Conservation (phyloP, 2,797 vertebrate species). For the Crocidura indochinensis region DNA sequence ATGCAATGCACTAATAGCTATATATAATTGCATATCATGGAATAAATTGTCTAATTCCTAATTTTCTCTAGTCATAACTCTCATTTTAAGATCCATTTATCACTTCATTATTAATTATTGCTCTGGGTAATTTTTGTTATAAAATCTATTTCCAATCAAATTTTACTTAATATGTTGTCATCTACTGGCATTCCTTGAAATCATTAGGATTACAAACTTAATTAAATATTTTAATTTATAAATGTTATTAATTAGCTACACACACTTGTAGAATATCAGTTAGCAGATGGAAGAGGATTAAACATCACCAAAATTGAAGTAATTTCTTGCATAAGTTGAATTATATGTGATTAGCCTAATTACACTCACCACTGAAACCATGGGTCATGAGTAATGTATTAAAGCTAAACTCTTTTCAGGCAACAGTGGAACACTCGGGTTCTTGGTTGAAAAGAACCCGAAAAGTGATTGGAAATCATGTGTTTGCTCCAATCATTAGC, state of each 20-base stretch:
- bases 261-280: not conserved
- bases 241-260: slow-evolving; percentile 12
- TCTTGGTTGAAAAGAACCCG: slow-evolving; percentile 78
- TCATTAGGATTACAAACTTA: not conserved
- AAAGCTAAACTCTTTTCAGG: slow-evolving; percentile 66
- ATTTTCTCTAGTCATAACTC: not conserved
- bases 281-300: not conserved
- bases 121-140: slow-evolving; percentile 20
- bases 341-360: slow-evolving; percentile 25
- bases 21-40: not conserved
- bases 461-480: slow-evolving; percentile 79
- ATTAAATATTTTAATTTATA: slow-evolving; percentile 30
- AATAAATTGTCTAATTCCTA: not conserved
- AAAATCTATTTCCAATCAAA: not conserved
- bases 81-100: not conserved
- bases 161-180: not conserved
- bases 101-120: slow-evolving; percentile 4
- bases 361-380: slow-evolving; percentile 56
- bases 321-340: slow-evolving; percentile 1
- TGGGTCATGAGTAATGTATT: slow-evolving; percentile 48
- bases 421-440: slow-evolving; percentile 63
- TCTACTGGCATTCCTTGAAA: not conserved
- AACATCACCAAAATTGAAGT: slow-evolving; percentile 44
- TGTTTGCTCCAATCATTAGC: not conserved
- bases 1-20: not conserved